A percentile compares a stretch with the other conserved stretches of the same genome.
phyloP scores from a whole-genome alignment of 2,888 invertebrate species.

The Apamea crenata region DNA sequence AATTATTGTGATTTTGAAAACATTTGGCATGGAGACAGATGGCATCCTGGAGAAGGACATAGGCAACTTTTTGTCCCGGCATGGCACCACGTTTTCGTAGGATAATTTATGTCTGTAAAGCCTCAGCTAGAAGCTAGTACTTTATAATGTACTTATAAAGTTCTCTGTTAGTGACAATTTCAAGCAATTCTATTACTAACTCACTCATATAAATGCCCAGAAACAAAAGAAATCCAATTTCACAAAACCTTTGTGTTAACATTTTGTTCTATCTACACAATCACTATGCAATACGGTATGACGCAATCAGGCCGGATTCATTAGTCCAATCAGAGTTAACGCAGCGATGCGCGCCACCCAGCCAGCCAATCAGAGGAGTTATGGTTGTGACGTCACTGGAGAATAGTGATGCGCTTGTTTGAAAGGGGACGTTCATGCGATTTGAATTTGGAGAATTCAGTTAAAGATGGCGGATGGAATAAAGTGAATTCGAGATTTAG shows the following conservation, averaged over 20 bases:
- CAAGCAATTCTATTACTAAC: slow-evolving; percentile 4
- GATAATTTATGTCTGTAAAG: too few relatives aligned
- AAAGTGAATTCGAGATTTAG: slow-evolving; percentile 23
- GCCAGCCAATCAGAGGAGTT: slow-evolving; percentile 72
- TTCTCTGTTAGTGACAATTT: background rate
- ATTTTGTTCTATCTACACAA: slow-evolving; percentile 51
- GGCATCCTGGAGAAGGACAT: too few relatives aligned
- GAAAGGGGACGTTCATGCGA: slow-evolving; percentile 44
- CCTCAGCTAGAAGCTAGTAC: too few relatives aligned
- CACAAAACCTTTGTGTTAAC: slow-evolving; percentile 46
- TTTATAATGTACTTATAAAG: background rate
- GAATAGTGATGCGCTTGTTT: slow-evolving; percentile 62
- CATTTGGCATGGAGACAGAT: too few relatives aligned
- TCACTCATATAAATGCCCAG: background rate
- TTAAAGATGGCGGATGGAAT: slow-evolving; percentile 47
- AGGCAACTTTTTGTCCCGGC: too few relatives aligned
- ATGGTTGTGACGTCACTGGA: slow-evolving; percentile 62
- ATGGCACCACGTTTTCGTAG: too few relatives aligned
- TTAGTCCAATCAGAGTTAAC: slow-evolving; percentile 77
- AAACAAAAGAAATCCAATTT: slow-evolving; percentile 34
- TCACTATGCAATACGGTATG: slow-evolving; percentile 58
- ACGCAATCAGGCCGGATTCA: slow-evolving; percentile 74
- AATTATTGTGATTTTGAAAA: too few relatives aligned
- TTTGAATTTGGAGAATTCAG: slow-evolving; percentile 56
- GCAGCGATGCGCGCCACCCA: slow-evolving; percentile 64